Evolutionary conservation across 1,140 invertebrate species (phyloP).

Genomic region (Camponotus vicinus): DNA sequence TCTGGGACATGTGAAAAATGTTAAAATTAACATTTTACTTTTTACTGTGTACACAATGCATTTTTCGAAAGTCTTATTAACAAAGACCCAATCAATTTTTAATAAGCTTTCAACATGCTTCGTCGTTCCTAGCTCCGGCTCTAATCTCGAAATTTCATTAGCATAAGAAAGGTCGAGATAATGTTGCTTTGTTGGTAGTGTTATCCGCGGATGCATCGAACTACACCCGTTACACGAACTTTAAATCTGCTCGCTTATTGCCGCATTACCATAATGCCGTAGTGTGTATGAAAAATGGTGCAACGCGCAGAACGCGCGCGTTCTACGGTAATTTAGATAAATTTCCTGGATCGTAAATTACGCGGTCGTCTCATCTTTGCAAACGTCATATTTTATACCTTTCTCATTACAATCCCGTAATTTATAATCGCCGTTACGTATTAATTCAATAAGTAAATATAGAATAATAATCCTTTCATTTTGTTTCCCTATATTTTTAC

Average conservation of each 20-base stretch:
- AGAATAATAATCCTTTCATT: neutral
- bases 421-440: slow-evolving; percentile 40
- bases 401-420: slow-evolving; percentile 49
- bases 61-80: slow-evolving; percentile 61
- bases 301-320: slow-evolving; percentile 57
- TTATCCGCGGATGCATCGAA: slow-evolving; percentile 54
- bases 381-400: slow-evolving; percentile 59
- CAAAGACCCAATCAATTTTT: slow-evolving; percentile 60
- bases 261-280: slow-evolving; percentile 62
- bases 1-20: no score
- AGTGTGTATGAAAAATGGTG: slow-evolving; percentile 59
- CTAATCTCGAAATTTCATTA: slow-evolving; percentile 67
- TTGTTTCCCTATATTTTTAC: neutral
- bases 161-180: slow-evolving; percentile 56
- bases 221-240: slow-evolving; percentile 63
- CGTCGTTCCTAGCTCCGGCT: neutral
- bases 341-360: slow-evolving; percentile 62
- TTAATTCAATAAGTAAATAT: slow-evolving; percentile 31
- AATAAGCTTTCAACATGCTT: slow-evolving; percentile 47
- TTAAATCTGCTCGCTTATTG: slow-evolving; percentile 72
- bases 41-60: neutral
- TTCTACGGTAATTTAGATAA: slow-evolving; percentile 60
- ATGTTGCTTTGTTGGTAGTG: slow-evolving; percentile 61
- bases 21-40: no score
- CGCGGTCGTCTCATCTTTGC: slow-evolving; percentile 34